Evolutionary conservation across 2,888 invertebrate species (phyloP).

Genomic region (Pristionchus arcanus): DNA sequence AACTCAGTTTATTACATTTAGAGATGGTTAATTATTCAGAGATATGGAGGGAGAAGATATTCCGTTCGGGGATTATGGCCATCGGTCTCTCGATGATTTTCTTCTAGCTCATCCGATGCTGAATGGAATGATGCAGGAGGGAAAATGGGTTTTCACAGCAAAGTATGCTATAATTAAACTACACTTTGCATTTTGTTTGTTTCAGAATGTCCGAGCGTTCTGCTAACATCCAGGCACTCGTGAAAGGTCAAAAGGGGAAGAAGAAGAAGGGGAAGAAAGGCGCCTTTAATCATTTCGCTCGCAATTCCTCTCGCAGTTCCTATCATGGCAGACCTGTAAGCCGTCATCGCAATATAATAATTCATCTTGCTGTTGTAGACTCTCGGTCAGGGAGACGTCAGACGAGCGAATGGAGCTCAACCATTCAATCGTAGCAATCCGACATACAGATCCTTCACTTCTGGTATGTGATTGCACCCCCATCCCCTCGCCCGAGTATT

Average conservation of each 20-base stretch:
- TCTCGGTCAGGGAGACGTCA: slow-evolving; percentile 36
- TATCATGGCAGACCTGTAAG: slow-evolving; percentile 29
- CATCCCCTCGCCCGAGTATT: not conserved
- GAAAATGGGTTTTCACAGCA: slow-evolving; percentile 51
- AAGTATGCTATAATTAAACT: not conserved
- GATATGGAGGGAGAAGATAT: slow-evolving; percentile 50
- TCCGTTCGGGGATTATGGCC: slow-evolving; percentile 13
- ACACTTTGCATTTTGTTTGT: not conserved
- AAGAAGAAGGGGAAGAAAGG: slow-evolving; percentile 39
- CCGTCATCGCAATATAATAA: not conserved
- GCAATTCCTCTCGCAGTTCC: slow-evolving; percentile 1
- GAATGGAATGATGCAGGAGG: not conserved
- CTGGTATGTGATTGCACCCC: not conserved
- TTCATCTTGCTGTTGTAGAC: not conserved
- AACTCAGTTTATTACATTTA: not conserved
- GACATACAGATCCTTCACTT: not conserved
- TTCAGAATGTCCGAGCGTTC: slow-evolving; percentile 45
- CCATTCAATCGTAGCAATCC: not conserved
- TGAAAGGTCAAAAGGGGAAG: slow-evolving; percentile 39
- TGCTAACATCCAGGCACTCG: slow-evolving; percentile 33
- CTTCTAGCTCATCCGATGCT: slow-evolving; percentile 24
- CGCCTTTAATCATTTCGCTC: not conserved
- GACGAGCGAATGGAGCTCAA: not conserved
- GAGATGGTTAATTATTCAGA: not conserved
- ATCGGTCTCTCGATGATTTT: slow-evolving; percentile 39